Conservation (phyloP, 1,140 invertebrate species). For the Heliconius himera region DNA sequence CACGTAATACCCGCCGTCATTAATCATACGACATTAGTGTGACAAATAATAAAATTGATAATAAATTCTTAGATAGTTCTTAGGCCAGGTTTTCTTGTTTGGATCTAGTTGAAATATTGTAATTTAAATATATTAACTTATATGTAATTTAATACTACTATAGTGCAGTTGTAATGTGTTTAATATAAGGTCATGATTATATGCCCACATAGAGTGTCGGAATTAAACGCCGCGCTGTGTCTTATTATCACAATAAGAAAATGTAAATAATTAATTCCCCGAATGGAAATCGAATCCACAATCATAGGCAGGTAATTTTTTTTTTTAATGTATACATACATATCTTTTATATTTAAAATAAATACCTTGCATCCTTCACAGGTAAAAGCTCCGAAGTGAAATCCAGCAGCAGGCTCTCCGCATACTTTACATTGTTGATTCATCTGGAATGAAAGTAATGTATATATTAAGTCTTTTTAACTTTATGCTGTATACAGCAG, state of each 20-base stretch:
- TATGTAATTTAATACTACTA: neutral
- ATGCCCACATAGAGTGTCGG: too few relatives aligned
- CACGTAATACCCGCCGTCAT: slow-evolving; percentile 53
- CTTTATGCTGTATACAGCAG: too few relatives aligned
- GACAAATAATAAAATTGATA: slow-evolving; percentile 54
- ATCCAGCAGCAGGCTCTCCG: slow-evolving; percentile 97
- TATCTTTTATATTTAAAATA: neutral
- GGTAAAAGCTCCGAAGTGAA: slow-evolving; percentile 98
- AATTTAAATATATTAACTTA: slow-evolving; percentile 2
- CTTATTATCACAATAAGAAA: too few relatives aligned
- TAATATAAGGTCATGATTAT: too few relatives aligned
- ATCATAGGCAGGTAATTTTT: too few relatives aligned
- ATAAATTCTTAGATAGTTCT: slow-evolving; percentile 42
- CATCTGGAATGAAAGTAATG: slow-evolving; percentile 84
- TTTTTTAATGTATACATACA: neutral
- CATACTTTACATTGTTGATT: slow-evolving; percentile 97
- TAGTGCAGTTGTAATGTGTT: neutral
- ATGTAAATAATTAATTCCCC: too few relatives aligned
- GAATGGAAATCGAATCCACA: too few relatives aligned
- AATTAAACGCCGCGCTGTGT: too few relatives aligned
- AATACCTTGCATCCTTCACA: slow-evolving; percentile 98
- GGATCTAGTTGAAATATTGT: slow-evolving; percentile 13
- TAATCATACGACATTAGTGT: slow-evolving; percentile 56
- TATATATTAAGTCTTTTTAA: too few relatives aligned
- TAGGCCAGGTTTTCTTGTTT: slow-evolving; percentile 21